A percentile compares a stretch with the other conserved stretches of the same genome.
Evolutionary conservation across 2,797 vertebrate species (phyloP).

Genomic region (Cossypha polioptera): DNA sequence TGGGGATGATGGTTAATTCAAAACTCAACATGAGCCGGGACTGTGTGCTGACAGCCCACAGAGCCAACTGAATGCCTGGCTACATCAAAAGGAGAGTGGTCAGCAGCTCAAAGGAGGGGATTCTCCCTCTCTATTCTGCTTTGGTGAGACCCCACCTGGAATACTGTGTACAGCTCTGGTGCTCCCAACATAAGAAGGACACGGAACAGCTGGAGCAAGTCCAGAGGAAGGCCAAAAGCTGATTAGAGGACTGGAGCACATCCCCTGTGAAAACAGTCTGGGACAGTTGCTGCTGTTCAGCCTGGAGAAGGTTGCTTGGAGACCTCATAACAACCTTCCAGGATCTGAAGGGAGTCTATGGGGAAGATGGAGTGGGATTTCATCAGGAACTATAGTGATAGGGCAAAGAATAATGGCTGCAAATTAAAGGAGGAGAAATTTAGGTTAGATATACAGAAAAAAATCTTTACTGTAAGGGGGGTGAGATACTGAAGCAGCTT

Average conservation of each 20-base stretch:
- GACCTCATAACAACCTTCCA: neutral
- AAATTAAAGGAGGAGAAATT: neutral
- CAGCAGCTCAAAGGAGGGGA: neutral
- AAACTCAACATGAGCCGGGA: accelerated
- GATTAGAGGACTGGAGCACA: neutral
- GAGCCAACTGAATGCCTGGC: neutral
- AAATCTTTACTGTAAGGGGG: neutral
- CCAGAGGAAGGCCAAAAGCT: neutral
- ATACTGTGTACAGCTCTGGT: neutral
- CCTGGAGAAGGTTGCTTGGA: neutral
- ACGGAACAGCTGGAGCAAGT: neutral
- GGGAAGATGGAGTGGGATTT: neutral
- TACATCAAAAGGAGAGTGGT: neutral
- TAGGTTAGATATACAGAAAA: neutral
- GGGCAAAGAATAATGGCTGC: neutral
- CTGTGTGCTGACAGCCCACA: neutral
- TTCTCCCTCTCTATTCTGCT: neutral
- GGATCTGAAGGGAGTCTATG: neutral
- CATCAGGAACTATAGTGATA: neutral
- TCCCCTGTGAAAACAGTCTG: neutral
- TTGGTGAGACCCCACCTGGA: neutral
- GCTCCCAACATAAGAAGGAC: neutral
- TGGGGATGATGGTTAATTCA: accelerated
- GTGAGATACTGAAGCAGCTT: neutral
- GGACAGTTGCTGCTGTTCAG: neutral